phyloP scores from a whole-genome alignment of 1,140 invertebrate genomes.

The Odontomachus brunneus region DNA sequence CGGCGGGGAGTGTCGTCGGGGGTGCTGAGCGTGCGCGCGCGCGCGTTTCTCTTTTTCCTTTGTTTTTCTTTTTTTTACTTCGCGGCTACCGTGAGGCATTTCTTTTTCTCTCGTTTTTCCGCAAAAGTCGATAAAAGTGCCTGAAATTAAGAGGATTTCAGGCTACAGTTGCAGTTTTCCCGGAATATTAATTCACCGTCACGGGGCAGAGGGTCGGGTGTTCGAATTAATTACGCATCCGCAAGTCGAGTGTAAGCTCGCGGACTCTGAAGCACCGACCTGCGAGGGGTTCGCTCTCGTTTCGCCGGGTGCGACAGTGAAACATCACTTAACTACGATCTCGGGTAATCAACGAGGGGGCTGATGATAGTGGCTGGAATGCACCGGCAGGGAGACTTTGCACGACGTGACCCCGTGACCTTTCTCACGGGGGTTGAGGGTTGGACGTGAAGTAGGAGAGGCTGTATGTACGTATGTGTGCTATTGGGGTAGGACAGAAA shows the following conservation, averaged over 20 bases:
- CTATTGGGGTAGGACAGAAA: conserved; percentile 64
- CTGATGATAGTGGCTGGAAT: not conserved
- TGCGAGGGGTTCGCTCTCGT: not conserved
- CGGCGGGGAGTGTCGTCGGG: not conserved
- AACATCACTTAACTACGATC: not conserved
- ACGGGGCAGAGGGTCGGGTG: not conserved
- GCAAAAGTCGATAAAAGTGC: not conserved
- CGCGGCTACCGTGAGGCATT: too few relatives aligned
- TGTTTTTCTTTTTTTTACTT: not conserved
- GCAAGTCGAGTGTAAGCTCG: not conserved
- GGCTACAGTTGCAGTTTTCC: too few relatives aligned
- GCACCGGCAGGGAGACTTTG: conserved; percentile 35
- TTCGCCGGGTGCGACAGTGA: not conserved
- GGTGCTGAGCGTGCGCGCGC: not conserved
- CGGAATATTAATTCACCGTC: too few relatives aligned
- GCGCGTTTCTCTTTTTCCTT: conserved; percentile 1
- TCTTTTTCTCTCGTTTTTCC: not conserved
- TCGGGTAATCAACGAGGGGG: conserved; percentile 14
- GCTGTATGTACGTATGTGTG: conserved; percentile 21
- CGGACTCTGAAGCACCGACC: not conserved
- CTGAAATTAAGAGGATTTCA: too few relatives aligned
- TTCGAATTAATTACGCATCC: not conserved
- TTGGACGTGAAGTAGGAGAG: not conserved
- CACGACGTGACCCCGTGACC: conserved; percentile 50
- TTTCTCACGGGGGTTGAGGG: conserved; percentile 28